Evolutionary conservation across 2,113 vertebrate species (phyloP).

Genomic region (Phasianus colchicus): DNA sequence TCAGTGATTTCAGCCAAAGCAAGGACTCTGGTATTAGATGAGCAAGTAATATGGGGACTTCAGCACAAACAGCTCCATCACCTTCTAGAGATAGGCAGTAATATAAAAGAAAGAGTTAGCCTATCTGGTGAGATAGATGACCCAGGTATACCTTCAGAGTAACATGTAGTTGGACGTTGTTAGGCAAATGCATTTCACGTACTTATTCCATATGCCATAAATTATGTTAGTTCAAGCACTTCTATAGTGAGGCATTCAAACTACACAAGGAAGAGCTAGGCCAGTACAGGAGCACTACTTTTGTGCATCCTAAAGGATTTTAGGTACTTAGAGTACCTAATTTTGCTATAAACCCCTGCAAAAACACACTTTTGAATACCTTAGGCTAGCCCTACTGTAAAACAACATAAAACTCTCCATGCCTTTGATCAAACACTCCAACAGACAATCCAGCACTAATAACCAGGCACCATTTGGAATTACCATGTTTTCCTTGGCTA

Average conservation of each 20-base stretch:
- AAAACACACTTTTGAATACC: neutral
- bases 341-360: neutral
- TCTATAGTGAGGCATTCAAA: accelerated
- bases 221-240: neutral
- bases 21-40: neutral
- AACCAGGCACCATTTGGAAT: slow-evolving; percentile 2
- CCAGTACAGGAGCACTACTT: neutral
- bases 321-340: neutral
- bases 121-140: neutral
- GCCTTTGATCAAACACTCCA: slow-evolving; percentile 38
- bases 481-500: slow-evolving; percentile 31
- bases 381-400: neutral
- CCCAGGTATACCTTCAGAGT: neutral
- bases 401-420: neutral
- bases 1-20: neutral
- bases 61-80: slow-evolving; percentile 10
- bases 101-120: slow-evolving; percentile 1
- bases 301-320: neutral
- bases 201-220: neutral
- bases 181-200: neutral
- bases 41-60: neutral
- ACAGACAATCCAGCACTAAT: neutral
- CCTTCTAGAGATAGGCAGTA: neutral
- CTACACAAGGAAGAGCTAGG: neutral
- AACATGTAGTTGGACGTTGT: neutral